phyloP scores from a whole-genome alignment of 2,797 vertebrate species.

The Sciurus vulgaris region DNA sequence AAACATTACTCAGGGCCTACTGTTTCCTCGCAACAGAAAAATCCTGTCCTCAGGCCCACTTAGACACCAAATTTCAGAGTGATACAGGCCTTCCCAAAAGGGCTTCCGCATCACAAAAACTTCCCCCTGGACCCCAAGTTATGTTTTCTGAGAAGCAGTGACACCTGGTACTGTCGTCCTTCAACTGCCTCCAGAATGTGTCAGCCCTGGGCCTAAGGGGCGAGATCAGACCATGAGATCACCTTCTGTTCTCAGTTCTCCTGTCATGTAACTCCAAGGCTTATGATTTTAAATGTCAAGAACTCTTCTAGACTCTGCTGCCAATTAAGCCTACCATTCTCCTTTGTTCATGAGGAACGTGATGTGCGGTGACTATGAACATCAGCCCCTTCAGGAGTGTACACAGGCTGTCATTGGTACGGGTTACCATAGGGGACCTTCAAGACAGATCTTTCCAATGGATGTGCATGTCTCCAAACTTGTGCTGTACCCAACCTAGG shows the following conservation, averaged over 20 bases:
- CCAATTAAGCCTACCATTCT: neutral
- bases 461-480: neutral
- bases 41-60: neutral
- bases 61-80: neutral
- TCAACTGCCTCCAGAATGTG: neutral
- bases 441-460: neutral
- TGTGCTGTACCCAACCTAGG: neutral
- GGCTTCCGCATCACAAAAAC: neutral
- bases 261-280: neutral
- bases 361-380: too few species aligned
- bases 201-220: neutral
- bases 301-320: neutral
- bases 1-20: constrained; percentile 8
- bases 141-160: constrained; percentile 46
- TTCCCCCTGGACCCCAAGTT: neutral
- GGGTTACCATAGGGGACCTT: neutral
- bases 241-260: neutral
- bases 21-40: constrained; percentile 45
- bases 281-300: neutral
- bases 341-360: neutral
- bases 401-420: neutral
- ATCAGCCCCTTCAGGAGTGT: neutral
- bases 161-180: neutral
- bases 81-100: neutral
- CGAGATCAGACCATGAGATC: neutral